These are phyloP conservation scores for Turdus rufiventris DNA, from an alignment of 2,113 vertebrate genomes.

Conservation along the genomic window DNA sequence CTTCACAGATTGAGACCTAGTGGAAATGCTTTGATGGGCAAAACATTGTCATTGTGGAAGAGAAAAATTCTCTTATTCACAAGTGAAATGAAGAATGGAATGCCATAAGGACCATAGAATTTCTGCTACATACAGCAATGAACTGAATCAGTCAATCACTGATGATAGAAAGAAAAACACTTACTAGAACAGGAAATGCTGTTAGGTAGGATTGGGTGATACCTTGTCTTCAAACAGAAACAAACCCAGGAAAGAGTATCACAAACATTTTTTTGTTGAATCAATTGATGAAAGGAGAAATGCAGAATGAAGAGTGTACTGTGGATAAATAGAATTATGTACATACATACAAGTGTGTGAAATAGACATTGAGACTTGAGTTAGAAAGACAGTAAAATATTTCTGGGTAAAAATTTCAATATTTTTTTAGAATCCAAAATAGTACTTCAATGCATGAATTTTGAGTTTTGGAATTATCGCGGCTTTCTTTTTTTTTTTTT, in stretches of 20 bases:
- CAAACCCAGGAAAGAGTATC: accelerated
- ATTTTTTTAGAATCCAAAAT: neutral
- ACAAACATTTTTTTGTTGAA: neutral
- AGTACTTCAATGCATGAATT: neutral
- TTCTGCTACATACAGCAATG: neutral
- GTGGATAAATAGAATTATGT: neutral
- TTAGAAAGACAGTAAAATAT: neutral
- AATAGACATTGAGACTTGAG: neutral
- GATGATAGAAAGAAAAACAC: neutral
- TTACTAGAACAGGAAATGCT: neutral
- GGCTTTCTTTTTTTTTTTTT: neutral
- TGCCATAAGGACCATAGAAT: neutral
- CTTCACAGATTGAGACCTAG: neutral
- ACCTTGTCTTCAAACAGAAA: neutral
- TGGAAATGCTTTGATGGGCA: neutral
- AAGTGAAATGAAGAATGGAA: neutral
- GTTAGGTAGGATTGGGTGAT: neutral
- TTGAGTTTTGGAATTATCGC: neutral
- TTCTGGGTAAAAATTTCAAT: neutral
- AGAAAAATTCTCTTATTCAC: neutral
- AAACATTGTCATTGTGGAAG: neutral
- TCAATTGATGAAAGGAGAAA: neutral
- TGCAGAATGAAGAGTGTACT: neutral
- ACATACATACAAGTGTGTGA: neutral
- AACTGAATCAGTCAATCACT: neutral